Conservation (phyloP, 2,888 invertebrate genomes). For the Tridacna gigas region DNA sequence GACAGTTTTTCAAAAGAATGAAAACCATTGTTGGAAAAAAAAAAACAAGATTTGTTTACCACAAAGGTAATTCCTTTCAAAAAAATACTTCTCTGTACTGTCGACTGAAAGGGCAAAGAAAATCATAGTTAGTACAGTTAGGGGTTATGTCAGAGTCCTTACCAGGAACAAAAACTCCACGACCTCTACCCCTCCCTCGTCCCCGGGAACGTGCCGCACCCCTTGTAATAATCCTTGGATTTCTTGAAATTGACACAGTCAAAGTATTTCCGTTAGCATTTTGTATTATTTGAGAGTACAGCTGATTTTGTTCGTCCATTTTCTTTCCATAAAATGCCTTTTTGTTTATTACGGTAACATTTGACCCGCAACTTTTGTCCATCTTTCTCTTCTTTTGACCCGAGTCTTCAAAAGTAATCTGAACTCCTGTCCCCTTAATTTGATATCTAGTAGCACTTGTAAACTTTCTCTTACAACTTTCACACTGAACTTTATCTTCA, state of each 20-base stretch:
- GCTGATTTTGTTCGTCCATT: constrained; percentile 47
- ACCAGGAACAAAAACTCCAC: constrained; percentile 54
- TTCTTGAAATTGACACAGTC: constrained; percentile 7
- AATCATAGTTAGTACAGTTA: no score
- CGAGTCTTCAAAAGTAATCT: constrained; percentile 26
- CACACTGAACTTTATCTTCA: constrained; percentile 92
- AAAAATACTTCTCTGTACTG: no score
- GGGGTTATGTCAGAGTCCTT: not conserved
- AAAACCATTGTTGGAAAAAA: no score
- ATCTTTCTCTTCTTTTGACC: constrained; percentile 57
- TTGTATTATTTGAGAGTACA: constrained; percentile 54
- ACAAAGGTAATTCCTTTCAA: no score
- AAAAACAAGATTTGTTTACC: no score
- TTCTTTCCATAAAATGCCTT: constrained; percentile 52
- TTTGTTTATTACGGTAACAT: constrained; percentile 34
- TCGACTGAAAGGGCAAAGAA: no score
- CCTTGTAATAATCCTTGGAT: constrained; percentile 32
- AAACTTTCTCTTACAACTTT: constrained; percentile 87
- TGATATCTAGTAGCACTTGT: constrained; percentile 56
- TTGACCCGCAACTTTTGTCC: constrained; percentile 12
- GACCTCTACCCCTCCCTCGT: constrained; percentile 57
- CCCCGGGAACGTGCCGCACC: constrained; percentile 40
- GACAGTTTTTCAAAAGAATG: no score
- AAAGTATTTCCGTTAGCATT: constrained; percentile 20
- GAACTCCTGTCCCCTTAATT: constrained; percentile 17